Evolutionary conservation across 2,888 invertebrate genomes (phyloP).

Genomic region (Eueremaeus valkanovi): DNA sequence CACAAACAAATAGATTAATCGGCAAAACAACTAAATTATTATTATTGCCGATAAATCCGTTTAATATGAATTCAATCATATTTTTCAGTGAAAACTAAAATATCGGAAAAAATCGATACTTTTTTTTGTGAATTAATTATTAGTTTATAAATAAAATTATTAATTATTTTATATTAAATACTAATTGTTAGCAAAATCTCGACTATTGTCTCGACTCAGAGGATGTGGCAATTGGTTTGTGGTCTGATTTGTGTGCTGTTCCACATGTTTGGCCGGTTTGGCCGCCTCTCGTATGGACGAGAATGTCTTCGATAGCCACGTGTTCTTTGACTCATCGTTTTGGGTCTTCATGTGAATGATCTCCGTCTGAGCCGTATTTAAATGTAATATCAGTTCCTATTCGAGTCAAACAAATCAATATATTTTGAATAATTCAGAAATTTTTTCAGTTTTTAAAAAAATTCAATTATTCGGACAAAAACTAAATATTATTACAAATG

Average conservation of each 20-base stretch:
- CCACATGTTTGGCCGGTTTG: constrained; percentile 39
- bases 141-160: neutral
- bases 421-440: too few relatives aligned
- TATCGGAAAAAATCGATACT: too few relatives aligned
- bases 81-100: too few relatives aligned
- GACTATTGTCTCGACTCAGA: constrained; percentile 18
- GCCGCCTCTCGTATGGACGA: constrained; percentile 59
- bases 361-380: constrained; percentile 75
- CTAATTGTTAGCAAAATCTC: constrained; percentile 8
- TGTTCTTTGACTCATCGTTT: constrained; percentile 57
- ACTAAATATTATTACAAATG: too few relatives aligned
- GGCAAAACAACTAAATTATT: too few relatives aligned
- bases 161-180: neutral
- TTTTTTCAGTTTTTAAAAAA: too few relatives aligned
- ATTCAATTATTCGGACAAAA: too few relatives aligned
- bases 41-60: too few relatives aligned
- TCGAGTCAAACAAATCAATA: constrained; percentile 41
- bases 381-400: constrained; percentile 82
- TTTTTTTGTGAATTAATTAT: neutral
- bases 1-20: too few relatives aligned
- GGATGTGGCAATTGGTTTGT: neutral
- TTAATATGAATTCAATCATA: too few relatives aligned
- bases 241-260: neutral
- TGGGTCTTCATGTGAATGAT: constrained; percentile 57
- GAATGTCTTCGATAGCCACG: constrained; percentile 91